Conservation (phyloP, 2,113 vertebrate genomes). For the Melanotaenia duboulayi region DNA sequence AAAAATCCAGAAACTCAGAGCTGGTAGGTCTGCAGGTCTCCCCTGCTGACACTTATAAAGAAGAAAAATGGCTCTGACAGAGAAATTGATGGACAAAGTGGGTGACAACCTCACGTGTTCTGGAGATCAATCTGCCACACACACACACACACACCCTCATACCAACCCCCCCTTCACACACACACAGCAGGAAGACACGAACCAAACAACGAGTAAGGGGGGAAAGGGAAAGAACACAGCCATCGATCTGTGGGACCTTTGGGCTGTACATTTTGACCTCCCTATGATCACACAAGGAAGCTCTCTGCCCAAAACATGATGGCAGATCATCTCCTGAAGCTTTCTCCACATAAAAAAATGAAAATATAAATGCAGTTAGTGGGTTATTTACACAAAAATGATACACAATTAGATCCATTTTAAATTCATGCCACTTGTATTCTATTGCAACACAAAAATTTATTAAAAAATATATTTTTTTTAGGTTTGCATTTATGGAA, state of each 20-base stretch:
- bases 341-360: background rate
- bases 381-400: too few species aligned
- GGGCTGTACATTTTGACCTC: slow-evolving; percentile 39
- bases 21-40: slow-evolving; percentile 23
- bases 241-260: slow-evolving; percentile 47
- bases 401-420: too few species aligned
- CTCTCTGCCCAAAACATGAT: background rate
- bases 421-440: too few species aligned
- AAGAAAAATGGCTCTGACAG: slow-evolving; percentile 59
- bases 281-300: slow-evolving; percentile 13
- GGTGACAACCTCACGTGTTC: slow-evolving; percentile 55
- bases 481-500: too few species aligned
- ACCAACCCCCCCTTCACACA: too few species aligned
- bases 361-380: too few species aligned
- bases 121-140: slow-evolving; percentile 49
- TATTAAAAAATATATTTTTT: too few species aligned
- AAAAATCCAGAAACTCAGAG: slow-evolving; percentile 30
- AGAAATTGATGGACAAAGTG: slow-evolving; percentile 51
- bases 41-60: slow-evolving; percentile 43
- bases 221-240: slow-evolving; percentile 17
- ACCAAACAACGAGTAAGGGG: slow-evolving; percentile 3
- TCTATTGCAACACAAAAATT: too few species aligned
- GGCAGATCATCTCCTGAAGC: background rate
- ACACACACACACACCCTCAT: slow-evolving; percentile 17
- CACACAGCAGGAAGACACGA: slow-evolving; percentile 2